Evolutionary conservation across 2,888 invertebrate species (phyloP).

Genomic region (Monoplex corrugatus): DNA sequence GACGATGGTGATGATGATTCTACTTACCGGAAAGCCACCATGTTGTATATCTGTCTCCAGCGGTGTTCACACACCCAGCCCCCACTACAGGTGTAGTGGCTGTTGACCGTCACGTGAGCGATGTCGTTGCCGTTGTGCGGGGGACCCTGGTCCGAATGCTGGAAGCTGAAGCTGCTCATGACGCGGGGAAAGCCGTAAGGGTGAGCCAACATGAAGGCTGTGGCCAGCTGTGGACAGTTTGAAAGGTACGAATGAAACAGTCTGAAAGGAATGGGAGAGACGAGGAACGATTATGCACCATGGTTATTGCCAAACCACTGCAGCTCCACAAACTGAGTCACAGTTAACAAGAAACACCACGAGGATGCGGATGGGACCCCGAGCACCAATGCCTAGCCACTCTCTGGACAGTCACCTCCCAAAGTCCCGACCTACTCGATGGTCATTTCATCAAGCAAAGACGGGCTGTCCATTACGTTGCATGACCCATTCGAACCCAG

Average conservation of each 20-base stretch:
- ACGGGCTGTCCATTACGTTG: no score
- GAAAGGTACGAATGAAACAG: not conserved
- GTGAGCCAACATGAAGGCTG: constrained; percentile 91
- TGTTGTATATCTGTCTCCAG: constrained; percentile 79
- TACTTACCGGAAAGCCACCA: constrained; percentile 76
- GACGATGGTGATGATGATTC: no score
- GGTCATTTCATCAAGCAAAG: no score
- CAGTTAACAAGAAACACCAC: no score
- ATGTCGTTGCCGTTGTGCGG: constrained; percentile 63
- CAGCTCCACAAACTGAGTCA: no score
- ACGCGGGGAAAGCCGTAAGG: constrained; percentile 85
- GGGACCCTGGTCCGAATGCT: constrained; percentile 56
- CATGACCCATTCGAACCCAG: no score
- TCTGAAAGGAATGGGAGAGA: not conserved
- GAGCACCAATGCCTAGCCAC: no score
- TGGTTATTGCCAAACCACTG: not conserved
- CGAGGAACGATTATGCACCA: not conserved
- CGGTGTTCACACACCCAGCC: constrained; percentile 70
- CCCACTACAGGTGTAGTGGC: constrained; percentile 61
- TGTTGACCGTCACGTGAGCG: constrained; percentile 58
- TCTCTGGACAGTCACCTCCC: no score
- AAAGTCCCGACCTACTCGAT: no score
- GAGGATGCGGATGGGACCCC: no score
- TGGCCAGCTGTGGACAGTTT: constrained; percentile 85
- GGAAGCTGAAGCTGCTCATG: constrained; percentile 89